Base-by-base conservation (phyloP, 2,113 vertebrate genomes). In the Actinemys pallida region DNA sequence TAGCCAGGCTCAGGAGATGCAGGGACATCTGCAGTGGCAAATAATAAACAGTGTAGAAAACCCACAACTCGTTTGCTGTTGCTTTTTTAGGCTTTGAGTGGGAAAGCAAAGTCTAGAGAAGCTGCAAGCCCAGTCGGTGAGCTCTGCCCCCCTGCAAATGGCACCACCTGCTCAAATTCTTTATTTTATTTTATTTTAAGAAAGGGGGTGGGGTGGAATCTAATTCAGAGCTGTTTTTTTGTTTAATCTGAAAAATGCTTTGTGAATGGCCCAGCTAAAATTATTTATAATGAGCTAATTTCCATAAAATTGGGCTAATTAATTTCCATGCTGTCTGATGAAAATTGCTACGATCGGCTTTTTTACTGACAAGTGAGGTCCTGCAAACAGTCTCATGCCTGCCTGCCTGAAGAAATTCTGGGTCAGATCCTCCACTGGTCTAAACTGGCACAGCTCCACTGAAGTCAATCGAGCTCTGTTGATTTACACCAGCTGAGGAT, bases 291-390 rank as follows among this genome's bases (percentile, higher is more conserved):
- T 98, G 97, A 97, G 94, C 96, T 97, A 79, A 98, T 98, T 98
- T 98, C 97, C 97, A 98, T 98, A 97, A 97, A 98, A 98, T 98
- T 97, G 97, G 94, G 92, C 96, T 97, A 98, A 98, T 98, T 98
- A 97, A 97, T 98, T 97, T 97, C 97, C 97, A 97, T 95, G 96
- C 93, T 96, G 96, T 94, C 94, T 97, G 96, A 97, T 96, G 96
- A 97, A 98, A 97, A 97, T 97, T 97, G 97, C 97, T 97, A 97
- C 94, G 96, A 96, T 95, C 81, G 94, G 90, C 93, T 95, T 97
- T 97, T 54, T 97, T 96, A 91, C 93, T 94, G 89, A 96, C 96
- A 98, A 96, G 81, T 1, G 35, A 95, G 91, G 96, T 96, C 97
- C 94, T 94, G 90, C 89, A 94, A 93, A 93, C 96, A 90, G 81